A percentile compares a stretch with the other conserved stretches of the same genome.
Conservation (phyloP, 2,113 vertebrate genomes). For the Varanus salvator region DNA sequence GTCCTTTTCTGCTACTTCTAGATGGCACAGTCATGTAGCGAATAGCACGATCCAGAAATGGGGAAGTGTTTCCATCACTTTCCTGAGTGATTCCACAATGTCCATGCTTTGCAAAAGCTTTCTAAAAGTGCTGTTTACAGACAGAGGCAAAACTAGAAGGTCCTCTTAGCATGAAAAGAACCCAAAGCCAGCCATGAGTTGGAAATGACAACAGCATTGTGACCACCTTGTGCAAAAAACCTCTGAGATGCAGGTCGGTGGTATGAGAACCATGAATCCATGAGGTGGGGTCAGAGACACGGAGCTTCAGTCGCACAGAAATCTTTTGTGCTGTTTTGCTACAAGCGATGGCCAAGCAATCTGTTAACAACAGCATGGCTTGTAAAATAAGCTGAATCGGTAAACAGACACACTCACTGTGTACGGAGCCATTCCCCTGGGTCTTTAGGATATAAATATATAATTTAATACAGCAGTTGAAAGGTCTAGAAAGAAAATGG, state of each 20-base stretch:
- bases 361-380: not conserved
- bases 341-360: not conserved
- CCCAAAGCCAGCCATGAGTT: no score
- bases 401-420: not conserved
- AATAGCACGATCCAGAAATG: no score
- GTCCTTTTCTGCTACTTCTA: no score
- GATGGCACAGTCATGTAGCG: no score
- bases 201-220: no score
- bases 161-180: no score
- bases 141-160: no score
- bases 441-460: slow-evolving; percentile 23
- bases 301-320: not conserved
- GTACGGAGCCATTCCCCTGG: not conserved
- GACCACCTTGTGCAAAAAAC: no score
- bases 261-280: not conserved
- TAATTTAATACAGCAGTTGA: slow-evolving; percentile 52
- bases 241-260: not conserved
- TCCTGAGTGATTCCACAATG: no score
- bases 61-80: no score
- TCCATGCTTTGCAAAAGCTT: no score
- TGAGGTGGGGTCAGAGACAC: not conserved
- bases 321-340: not conserved
- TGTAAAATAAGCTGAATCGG: not conserved
- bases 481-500: slow-evolving; percentile 57
- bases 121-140: no score